These are phyloP conservation scores for Trissolcus japonicus DNA, from an alignment of 2,888 invertebrate genomes.

Conservation along the genomic window DNA sequence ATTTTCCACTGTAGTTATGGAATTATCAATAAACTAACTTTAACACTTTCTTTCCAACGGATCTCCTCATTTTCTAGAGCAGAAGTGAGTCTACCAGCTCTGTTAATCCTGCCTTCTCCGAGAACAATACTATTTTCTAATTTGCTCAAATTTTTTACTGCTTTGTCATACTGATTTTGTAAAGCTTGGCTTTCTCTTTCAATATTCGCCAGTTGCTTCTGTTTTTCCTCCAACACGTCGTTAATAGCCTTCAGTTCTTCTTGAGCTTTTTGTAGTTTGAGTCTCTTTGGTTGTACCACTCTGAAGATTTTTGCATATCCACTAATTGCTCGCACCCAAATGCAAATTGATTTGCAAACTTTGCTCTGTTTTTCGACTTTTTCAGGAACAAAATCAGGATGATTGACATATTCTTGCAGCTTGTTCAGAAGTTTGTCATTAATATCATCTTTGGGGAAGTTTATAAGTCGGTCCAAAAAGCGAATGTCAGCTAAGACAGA, in stretches of 20 bases:
- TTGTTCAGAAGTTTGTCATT: no score
- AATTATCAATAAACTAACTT: slow-evolving; percentile 72
- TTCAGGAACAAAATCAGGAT: slow-evolving; percentile 89
- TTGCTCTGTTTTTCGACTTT: slow-evolving; percentile 89
- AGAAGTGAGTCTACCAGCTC: slow-evolving; percentile 90
- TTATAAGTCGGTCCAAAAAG: slow-evolving; percentile 88
- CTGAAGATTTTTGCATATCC: no score
- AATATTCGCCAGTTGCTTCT: slow-evolving; percentile 87
- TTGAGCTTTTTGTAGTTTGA: slow-evolving; percentile 79
- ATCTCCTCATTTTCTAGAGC: slow-evolving; percentile 91
- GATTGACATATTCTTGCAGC: no score
- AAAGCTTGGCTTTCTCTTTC: slow-evolving; percentile 82
- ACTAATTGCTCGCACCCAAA: slow-evolving; percentile 89
- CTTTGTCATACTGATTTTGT: slow-evolving; percentile 83
- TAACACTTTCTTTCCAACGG: slow-evolving; percentile 87
- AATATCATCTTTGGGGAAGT: slow-evolving; percentile 92
- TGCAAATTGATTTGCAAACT: slow-evolving; percentile 92
- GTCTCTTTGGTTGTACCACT: no score
- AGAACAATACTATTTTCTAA: slow-evolving; percentile 85
- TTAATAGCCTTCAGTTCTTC: slow-evolving; percentile 86
- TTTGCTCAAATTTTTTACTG: slow-evolving; percentile 85
- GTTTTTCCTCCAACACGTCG: slow-evolving; percentile 86
- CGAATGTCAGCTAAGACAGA: slow-evolving; percentile 87
- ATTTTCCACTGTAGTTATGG: no score
- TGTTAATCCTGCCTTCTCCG: slow-evolving; percentile 85